A percentile compares a stretch with the other conserved stretches of the same genome.
Evolutionary conservation across 2,113 vertebrate species (phyloP).

Genomic region (Gracilinanus agilis): DNA sequence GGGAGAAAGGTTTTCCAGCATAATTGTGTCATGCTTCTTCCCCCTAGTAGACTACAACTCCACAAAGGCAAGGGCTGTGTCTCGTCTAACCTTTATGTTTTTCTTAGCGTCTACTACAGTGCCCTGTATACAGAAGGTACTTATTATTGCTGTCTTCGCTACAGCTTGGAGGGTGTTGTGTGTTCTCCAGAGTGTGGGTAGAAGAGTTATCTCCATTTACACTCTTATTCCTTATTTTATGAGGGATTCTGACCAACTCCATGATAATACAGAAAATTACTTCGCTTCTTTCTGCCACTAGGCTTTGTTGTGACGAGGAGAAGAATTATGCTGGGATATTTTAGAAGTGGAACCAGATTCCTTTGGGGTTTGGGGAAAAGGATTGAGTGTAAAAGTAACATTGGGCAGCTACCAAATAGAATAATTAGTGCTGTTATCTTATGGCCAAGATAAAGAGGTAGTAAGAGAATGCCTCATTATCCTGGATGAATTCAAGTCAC

Average conservation of each 20-base stretch:
- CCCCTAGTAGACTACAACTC: not conserved
- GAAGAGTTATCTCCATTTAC: not conserved
- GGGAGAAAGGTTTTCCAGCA: no score
- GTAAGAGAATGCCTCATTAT: no score
- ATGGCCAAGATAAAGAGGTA: no score
- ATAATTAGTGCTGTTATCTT: no score
- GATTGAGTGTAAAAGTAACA: not conserved
- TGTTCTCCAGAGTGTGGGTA: not conserved
- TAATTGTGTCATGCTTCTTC: not conserved
- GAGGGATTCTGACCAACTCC: not conserved
- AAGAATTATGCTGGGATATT: not conserved
- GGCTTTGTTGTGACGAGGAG: not conserved
- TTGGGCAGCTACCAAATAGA: not conserved
- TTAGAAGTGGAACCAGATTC: not conserved
- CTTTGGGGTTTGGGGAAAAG: not conserved
- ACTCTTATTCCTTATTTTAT: not conserved
- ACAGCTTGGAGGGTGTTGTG: not conserved
- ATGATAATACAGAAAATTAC: not conserved
- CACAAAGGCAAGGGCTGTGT: not conserved
- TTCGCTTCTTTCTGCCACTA: not conserved
- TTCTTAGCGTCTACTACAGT: not conserved
- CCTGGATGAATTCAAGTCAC: no score
- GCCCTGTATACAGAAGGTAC: not conserved
- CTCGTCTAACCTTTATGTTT: constrained; percentile 1
- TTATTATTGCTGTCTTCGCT: not conserved